Conservation (phyloP, 2,797 vertebrate genomes). For the Chloroceryle amazona region DNA sequence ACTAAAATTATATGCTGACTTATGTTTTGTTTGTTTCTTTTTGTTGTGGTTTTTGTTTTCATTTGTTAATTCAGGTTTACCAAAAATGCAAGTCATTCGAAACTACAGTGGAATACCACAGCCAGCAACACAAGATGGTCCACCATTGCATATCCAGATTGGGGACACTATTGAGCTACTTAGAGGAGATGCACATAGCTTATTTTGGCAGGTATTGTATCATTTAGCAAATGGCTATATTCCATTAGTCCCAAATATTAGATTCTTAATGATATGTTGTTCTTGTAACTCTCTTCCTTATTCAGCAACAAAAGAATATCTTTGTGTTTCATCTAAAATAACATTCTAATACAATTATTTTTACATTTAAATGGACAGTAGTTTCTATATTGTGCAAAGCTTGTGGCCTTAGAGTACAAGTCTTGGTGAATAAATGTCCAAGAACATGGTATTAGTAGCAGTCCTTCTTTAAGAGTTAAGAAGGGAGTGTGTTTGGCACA, state of each 20-base stretch:
- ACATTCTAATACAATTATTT: neutral
- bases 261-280: neutral
- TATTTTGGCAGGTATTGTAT: conserved; percentile 93
- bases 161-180: conserved; percentile 93
- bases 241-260: neutral
- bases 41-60: neutral
- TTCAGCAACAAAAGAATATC: neutral
- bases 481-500: neutral
- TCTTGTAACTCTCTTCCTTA: neutral
- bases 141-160: conserved; percentile 87
- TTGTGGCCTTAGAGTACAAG: neutral
- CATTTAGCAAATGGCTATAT: neutral
- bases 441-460: neutral
- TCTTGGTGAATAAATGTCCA: neutral
- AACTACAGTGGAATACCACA: conserved; percentile 89
- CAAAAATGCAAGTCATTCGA: conserved; percentile 93
- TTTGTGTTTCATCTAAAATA: neutral
- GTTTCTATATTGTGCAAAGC: neutral
- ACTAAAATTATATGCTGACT: neutral
- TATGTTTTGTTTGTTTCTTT: neutral
- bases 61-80: conserved; percentile 84
- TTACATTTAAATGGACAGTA: neutral
- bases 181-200: conserved; percentile 90
- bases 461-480: neutral
- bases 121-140: conserved; percentile 84